Evolutionary conservation across 1,140 invertebrate genomes (phyloP).

Genomic region (Xylocopa sonorina): DNA sequence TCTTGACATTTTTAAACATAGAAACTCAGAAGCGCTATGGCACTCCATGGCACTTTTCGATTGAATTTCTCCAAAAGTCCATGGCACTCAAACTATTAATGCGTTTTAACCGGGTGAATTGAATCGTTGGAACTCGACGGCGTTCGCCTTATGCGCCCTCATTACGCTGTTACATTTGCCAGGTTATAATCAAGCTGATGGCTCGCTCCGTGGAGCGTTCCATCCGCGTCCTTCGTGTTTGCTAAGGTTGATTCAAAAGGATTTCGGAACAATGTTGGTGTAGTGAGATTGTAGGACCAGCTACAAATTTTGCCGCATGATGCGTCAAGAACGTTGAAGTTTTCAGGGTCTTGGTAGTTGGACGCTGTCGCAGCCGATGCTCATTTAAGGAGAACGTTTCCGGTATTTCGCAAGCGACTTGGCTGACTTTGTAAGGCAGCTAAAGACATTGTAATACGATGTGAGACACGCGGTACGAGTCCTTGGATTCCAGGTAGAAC

Average conservation of each 20-base stretch:
- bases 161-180: conserved; percentile 7
- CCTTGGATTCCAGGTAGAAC: no score
- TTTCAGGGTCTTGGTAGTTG: background rate
- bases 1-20: no score
- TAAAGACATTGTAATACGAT: background rate
- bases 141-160: background rate
- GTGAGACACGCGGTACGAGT: no score
- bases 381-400: conserved; percentile 23
- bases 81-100: no score
- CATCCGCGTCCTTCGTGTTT: background rate
- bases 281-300: background rate
- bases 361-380: background rate
- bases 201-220: background rate
- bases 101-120: background rate
- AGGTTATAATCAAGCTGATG: conserved; percentile 9
- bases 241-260: background rate
- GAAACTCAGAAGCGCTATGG: no score
- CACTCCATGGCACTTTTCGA: no score
- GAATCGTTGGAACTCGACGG: conserved; percentile 1
- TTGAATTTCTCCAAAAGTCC: no score
- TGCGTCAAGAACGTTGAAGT: background rate
- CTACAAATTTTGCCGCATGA: background rate
- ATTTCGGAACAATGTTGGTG: background rate
- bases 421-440: background rate
- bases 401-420: background rate